Percentiles rank a stretch among this genome's conserved stretches.
These are phyloP conservation scores for Glyphotaelius pellucidus DNA, from an alignment of 2,888 invertebrate genomes.

Conservation along the genomic window DNA sequence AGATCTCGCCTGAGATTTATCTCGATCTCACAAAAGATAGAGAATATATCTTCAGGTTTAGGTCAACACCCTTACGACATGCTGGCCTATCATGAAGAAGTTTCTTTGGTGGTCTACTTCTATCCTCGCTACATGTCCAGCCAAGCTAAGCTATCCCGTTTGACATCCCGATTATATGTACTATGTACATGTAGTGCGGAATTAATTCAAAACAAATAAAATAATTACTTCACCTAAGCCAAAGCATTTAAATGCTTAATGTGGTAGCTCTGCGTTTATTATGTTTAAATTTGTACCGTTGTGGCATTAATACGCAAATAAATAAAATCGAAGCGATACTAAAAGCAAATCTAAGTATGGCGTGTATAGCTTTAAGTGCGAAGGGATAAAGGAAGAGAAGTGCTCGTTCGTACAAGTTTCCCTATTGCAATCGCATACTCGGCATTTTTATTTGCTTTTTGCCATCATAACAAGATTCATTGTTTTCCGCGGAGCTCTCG, in stretches of 20 bases:
- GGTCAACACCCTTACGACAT: too few relatives aligned
- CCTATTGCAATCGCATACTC: neutral
- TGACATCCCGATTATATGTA: neutral
- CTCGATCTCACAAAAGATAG: too few relatives aligned
- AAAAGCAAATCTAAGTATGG: neutral
- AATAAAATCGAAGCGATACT: neutral
- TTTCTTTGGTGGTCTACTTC: neutral
- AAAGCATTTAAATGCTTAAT: neutral
- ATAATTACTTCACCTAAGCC: neutral
- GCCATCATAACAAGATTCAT: slow-evolving; percentile 30
- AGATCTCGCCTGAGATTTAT: too few relatives aligned
- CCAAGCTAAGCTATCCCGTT: neutral
- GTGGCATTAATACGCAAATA: neutral
- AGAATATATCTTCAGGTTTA: too few relatives aligned
- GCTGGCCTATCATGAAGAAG: neutral
- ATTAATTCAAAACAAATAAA: neutral
- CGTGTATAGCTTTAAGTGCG: neutral
- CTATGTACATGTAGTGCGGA: neutral
- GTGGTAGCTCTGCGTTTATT: neutral
- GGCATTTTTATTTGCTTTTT: slow-evolving; percentile 29
- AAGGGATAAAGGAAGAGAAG: neutral
- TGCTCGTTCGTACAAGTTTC: neutral
- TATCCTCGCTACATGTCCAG: neutral
- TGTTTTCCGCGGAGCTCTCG: slow-evolving; percentile 9
- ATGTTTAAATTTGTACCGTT: neutral